These are phyloP conservation scores for Lycocorax pyrrhopterus DNA, from an alignment of 2,113 vertebrate genomes.

Conservation along the genomic window DNA sequence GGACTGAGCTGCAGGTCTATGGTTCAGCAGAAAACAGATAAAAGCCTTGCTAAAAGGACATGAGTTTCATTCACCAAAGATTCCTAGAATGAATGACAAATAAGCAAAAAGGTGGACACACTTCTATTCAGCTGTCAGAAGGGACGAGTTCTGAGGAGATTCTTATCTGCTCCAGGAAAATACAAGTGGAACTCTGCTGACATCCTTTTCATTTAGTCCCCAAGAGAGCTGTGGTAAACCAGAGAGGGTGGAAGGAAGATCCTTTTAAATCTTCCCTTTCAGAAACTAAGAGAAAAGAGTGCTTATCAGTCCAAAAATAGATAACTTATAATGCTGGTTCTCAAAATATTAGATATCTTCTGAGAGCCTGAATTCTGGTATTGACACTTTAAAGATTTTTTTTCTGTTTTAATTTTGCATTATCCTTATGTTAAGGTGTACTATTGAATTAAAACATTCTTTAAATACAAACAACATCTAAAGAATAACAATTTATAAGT, in stretches of 20 bases:
- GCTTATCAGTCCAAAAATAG: not conserved
- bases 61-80: not conserved
- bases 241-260: not conserved
- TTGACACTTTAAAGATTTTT: not conserved
- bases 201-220: not conserved
- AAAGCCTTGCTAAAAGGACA: not conserved
- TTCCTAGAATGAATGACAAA: not conserved
- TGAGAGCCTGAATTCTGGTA: not conserved
- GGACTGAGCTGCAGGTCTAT: not conserved
- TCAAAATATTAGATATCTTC: not conserved
- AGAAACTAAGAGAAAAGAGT: not conserved
- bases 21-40: not conserved
- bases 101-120: not conserved
- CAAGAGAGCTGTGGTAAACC: not conserved
- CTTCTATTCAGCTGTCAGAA: not conserved
- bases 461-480: not conserved
- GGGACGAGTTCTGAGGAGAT: not conserved
- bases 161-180: not conserved
- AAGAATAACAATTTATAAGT: not conserved
- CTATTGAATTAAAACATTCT: not conserved
- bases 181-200: not conserved
- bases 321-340: not conserved
- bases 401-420: not conserved
- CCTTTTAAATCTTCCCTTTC: not conserved
- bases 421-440: not conserved